Evolutionary conservation across 1,140 invertebrate genomes (phyloP).

Genomic region (Reticulitermes speratus): DNA sequence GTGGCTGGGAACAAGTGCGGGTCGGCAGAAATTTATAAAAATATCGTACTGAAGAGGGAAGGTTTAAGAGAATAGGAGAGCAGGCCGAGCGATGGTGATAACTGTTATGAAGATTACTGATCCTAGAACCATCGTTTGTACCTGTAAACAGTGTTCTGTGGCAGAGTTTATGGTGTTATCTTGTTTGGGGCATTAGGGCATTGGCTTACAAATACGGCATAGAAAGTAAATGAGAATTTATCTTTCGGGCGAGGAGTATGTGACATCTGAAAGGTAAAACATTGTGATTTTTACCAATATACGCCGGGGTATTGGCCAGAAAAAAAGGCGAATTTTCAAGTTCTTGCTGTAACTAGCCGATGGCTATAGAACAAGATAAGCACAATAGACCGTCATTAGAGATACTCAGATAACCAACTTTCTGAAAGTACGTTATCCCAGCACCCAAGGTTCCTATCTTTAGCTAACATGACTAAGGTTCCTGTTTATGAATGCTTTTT

Average conservation of each 20-base stretch:
- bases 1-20: slow-evolving; percentile 25
- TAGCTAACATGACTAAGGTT: slow-evolving; percentile 51
- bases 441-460: slow-evolving; percentile 49
- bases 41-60: slow-evolving; percentile 32
- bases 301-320: no score
- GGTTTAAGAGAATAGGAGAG: neutral
- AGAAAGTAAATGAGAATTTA: no score
- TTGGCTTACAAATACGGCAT: no score
- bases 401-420: neutral
- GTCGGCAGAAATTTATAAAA: slow-evolving; percentile 24
- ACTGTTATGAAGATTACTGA: neutral
- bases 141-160: neutral
- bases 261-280: neutral
- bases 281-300: no score
- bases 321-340: no score
- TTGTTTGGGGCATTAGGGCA: neutral
- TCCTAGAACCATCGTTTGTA: neutral
- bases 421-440: slow-evolving; percentile 41
- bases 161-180: neutral
- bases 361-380: neutral
- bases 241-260: neutral
- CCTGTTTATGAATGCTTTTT: slow-evolving; percentile 46
- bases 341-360: neutral
- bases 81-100: neutral
- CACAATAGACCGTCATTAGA: neutral